These are phyloP conservation scores for Agelastica alni DNA, from an alignment of 2,888 invertebrate genomes.

Conservation along the genomic window DNA sequence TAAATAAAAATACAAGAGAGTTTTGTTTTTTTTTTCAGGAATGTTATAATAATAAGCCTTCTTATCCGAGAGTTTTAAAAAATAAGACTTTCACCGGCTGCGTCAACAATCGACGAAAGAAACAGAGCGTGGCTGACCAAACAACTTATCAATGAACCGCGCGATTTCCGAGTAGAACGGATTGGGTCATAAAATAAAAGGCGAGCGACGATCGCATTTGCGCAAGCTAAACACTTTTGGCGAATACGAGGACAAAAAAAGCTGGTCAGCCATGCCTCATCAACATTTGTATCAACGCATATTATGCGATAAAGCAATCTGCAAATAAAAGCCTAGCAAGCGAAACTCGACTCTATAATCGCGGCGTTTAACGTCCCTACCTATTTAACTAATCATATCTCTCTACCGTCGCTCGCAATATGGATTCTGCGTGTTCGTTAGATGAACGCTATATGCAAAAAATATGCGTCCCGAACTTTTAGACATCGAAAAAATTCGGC, in stretches of 20 bases:
- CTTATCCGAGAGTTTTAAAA: no score
- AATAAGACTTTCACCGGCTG: background rate
- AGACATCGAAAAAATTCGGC: constrained; percentile 37
- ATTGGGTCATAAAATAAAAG: constrained; percentile 26
- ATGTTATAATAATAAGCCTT: no score
- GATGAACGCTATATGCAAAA: constrained; percentile 40
- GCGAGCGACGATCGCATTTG: constrained; percentile 27
- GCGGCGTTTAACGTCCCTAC: constrained; percentile 34
- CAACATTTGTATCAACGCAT: constrained; percentile 31
- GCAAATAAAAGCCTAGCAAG: constrained; percentile 42
- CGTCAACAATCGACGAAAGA: constrained; percentile 4
- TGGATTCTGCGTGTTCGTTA: constrained; percentile 47
- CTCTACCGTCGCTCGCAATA: constrained; percentile 47
- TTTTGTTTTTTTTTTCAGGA: no score
- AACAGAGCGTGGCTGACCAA: constrained; percentile 24
- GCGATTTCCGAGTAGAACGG: constrained; percentile 17
- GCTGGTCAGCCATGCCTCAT: constrained; percentile 37
- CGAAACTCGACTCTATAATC: constrained; percentile 42
- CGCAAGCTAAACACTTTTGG: constrained; percentile 33
- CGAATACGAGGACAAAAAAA: constrained; percentile 33
- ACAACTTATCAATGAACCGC: no score
- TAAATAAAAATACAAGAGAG: no score
- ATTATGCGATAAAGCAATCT: constrained; percentile 39
- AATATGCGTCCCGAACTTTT: constrained; percentile 35
- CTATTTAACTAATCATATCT: constrained; percentile 47